Base-by-base conservation (phyloP, 2,797 vertebrate species). In the Notoglanidium macrostoma region DNA sequence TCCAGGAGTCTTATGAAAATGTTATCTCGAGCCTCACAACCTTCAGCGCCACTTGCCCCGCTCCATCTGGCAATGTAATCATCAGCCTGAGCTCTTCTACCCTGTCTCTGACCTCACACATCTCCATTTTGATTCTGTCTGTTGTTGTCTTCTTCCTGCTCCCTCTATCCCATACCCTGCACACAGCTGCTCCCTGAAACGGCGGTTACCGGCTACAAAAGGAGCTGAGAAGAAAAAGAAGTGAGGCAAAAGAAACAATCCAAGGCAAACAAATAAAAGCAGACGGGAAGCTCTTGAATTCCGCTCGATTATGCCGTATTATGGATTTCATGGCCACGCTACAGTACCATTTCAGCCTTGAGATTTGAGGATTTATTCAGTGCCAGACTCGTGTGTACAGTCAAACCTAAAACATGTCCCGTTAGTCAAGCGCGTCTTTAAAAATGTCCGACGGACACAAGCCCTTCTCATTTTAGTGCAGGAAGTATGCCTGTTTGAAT, bases 1-100 rank as follows among this genome's bases (percentile, higher is more conserved):
- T 97, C 97, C 94, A 94, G 95, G 95, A 94, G 90, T 92, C 90
- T 95, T 94, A 92, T 96, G 94, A 97, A 96, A 96, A 96, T 95
- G 95, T 96, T 96, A 95, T 94, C 95, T 96, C 89, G 92, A 90
- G 94, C 94, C 93, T 95, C 90, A 93, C 91, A 92, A 94, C 94
- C 95, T 91, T 87, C 89, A 49, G 74, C 88, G 68, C 89, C 94
- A 91, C 90, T 93, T 94, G 96, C 84, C 88, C 91, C 85, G 89
- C 94, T 96, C 95, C 95, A 95, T 95, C 94, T 94, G 94, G 90
- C 94, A 95, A 96, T 95, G 95, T 95, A 96, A 97, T 97, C 96
- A 95, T 93, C 86, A 89, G n/a, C 91, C 78, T 90, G 88, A 90
- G 90, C 88, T 92, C 92, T 46, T 51, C 85, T 87, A 90, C 87